Evolutionary conservation across 2,797 vertebrate genomes (phyloP).

Genomic region (Leucoraja ocellata): DNA sequence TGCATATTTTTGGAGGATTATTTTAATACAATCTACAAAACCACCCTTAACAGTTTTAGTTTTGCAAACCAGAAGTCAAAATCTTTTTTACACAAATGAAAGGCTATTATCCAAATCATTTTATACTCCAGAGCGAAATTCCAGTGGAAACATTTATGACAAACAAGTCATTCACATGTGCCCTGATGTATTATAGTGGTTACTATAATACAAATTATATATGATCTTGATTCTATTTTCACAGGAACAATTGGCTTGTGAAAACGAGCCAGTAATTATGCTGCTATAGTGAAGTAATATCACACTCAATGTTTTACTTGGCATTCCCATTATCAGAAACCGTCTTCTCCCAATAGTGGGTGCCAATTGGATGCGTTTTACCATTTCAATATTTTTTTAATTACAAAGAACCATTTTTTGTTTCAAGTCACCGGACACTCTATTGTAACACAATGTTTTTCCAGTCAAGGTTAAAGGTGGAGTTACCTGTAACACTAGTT

Average conservation of each 20-base stretch:
- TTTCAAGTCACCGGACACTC: background rate
- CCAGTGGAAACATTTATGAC: background rate
- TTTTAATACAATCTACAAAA: background rate
- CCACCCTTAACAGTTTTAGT: background rate
- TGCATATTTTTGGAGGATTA: background rate
- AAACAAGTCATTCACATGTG: background rate
- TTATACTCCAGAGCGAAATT: background rate
- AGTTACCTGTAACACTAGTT: slow-evolving; percentile 95
- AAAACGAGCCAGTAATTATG: background rate
- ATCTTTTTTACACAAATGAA: background rate
- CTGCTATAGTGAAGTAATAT: background rate
- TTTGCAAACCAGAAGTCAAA: background rate
- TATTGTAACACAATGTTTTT: background rate
- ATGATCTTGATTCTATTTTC: background rate
- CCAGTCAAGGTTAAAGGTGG: background rate
- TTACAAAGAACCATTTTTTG: background rate
- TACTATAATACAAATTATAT: background rate
- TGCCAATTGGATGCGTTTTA: background rate
- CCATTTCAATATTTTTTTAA: background rate
- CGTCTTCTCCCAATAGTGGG: background rate
- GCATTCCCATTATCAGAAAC: background rate
- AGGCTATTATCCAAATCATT: background rate
- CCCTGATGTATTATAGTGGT: background rate
- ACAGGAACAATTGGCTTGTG: background rate
- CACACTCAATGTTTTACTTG: background rate